phyloP scores from a whole-genome alignment of 2,888 invertebrate genomes.

The Drosophila acutilabella region DNA sequence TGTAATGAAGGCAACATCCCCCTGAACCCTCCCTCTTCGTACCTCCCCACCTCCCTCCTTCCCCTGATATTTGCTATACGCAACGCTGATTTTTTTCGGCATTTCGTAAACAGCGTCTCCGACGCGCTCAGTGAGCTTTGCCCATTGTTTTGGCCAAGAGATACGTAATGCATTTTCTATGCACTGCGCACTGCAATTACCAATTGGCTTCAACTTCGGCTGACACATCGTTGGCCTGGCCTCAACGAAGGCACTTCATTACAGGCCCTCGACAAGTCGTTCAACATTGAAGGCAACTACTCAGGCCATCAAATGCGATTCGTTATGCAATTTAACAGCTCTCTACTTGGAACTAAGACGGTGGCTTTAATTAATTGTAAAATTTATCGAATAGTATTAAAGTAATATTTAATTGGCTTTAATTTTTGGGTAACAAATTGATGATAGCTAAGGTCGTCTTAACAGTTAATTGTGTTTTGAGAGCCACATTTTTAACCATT shows the following conservation, averaged over 20 bases:
- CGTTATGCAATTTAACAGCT: not conserved
- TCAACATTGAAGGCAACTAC: conserved; percentile 3
- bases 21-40: not conserved
- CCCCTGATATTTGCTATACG: conserved; percentile 34
- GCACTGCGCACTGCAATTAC: conserved; percentile 43
- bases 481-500: too few species aligned
- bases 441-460: too few species aligned
- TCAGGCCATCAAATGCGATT: not conserved
- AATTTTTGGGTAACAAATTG: too few species aligned
- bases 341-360: not conserved
- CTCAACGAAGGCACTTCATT: conserved; percentile 12
- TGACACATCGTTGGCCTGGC: conserved; percentile 4
- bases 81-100: conserved; percentile 53
- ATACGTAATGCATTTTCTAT: conserved; percentile 59
- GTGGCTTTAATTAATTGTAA: not conserved
- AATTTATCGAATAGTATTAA: not conserved
- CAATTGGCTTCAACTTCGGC: conserved; percentile 10
- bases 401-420: not conserved
- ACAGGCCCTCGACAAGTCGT: not conserved
- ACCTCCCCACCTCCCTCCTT: not conserved
- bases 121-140: conserved; percentile 49
- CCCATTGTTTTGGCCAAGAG: conserved; percentile 17
- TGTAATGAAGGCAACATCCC: conserved; percentile 61
- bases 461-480: too few species aligned
- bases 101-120: conserved; percentile 50